A percentile compares a stretch with the other conserved stretches of the same genome.
Evolutionary conservation across 2,888 invertebrate genomes (phyloP).

Genomic region (Diadromus collaris): DNA sequence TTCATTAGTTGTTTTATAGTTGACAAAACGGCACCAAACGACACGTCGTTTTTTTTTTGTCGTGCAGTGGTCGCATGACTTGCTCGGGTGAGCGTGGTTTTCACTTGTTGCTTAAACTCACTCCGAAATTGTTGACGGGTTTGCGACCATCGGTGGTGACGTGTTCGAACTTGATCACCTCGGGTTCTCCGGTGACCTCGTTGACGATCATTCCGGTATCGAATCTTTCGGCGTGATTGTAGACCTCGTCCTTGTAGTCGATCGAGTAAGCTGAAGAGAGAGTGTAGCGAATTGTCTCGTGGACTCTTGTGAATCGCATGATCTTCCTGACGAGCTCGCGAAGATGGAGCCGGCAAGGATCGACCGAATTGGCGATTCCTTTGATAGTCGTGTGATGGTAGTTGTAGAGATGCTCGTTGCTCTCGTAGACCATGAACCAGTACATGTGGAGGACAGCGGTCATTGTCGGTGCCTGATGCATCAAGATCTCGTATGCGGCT

Average conservation of each 20-base stretch:
- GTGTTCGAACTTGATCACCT: slow-evolving; percentile 70
- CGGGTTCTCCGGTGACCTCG: slow-evolving; percentile 74
- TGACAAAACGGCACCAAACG: too few species aligned
- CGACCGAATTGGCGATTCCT: slow-evolving; percentile 77
- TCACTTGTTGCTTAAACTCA: slow-evolving; percentile 35
- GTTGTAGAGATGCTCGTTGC: slow-evolving; percentile 79
- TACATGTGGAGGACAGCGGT: slow-evolving; percentile 78
- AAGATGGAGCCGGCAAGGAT: slow-evolving; percentile 77
- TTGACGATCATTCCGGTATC: slow-evolving; percentile 72
- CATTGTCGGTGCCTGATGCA: slow-evolving; percentile 76
- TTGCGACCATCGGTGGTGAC: slow-evolving; percentile 65
- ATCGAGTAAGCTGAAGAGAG: slow-evolving; percentile 74
- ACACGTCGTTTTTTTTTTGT: too few species aligned
- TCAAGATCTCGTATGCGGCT: slow-evolving; percentile 79
- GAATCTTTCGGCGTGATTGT: slow-evolving; percentile 78
- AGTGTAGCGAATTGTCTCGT: slow-evolving; percentile 68
- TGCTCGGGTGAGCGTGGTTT: not conserved
- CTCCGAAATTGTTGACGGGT: slow-evolving; percentile 50
- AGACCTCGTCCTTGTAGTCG: slow-evolving; percentile 79
- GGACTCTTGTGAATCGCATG: slow-evolving; percentile 75
- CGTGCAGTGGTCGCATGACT: too few species aligned
- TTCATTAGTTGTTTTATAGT: too few species aligned
- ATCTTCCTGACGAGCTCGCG: slow-evolving; percentile 75
- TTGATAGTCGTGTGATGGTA: slow-evolving; percentile 80
- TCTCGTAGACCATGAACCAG: slow-evolving; percentile 80